Evolutionary conservation across 2,113 vertebrate species (phyloP), one percentile per base, ranked within the genome.

Genomic region (Carollia perspicillata): DNA sequence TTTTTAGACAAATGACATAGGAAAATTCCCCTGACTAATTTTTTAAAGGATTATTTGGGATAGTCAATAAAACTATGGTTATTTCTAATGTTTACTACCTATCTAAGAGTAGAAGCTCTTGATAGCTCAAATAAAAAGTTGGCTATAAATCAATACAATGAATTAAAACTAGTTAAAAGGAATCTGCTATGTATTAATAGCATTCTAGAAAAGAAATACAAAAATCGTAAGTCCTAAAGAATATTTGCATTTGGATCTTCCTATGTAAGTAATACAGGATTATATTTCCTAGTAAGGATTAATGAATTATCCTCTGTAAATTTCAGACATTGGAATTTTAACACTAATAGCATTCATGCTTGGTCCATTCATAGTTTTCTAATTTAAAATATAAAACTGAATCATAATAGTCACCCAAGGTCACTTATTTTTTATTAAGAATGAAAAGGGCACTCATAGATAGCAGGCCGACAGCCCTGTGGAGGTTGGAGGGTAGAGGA

Each of bases 261-360:
- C 49, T 40, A 22, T 53, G 17, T 9, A 69, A 17, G 5, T 20
- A 95, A 71, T 28, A n/a, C 0, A 53, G 18, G 16, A 28, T 16
- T 87, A n/a, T 4, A 5, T 30, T 75, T n/a, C 10, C 8, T 55
- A 35, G 3, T 49, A 42, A 58, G 10, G 20, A 49, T 42, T 69
- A 60, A 60, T 1, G 8, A 75, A 74, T 83, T 87, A 63, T 63
- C 30, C 3, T 9, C 17, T 68, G 1, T 44, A 40, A 71, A 23
- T 84, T 84, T 58, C 17, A 51, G 8, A n/a, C 5, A 66, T 85
- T 72, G 66, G 44, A 95, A 90, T 93, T 86, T 94, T 33, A 90
- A 58, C 28, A 84, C 12, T 58, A 86, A 90, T 6, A 6, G 1
- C 26, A 79, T 84, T 84, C 11, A 40, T 28, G 1, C 3, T 63